These are phyloP conservation scores for Pandemis cinnamomeana DNA, from an alignment of 2,888 invertebrate species.

Conservation along the genomic window DNA sequence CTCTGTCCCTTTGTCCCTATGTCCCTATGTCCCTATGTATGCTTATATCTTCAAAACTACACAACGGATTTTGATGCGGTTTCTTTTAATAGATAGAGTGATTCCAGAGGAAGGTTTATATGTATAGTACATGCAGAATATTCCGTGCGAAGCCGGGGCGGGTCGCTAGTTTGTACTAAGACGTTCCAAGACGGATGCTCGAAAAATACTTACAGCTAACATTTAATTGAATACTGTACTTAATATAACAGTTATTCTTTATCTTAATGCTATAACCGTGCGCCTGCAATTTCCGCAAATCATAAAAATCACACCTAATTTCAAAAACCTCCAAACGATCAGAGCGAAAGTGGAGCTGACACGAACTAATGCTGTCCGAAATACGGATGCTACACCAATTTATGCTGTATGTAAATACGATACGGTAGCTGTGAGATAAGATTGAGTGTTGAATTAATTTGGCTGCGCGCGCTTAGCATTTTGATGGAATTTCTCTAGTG, in stretches of 20 bases:
- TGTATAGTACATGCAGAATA: no score
- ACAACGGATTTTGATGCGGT: no score
- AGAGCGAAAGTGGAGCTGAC: slow-evolving; percentile 30
- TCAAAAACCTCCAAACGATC: slow-evolving; percentile 19
- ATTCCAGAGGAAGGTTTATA: no score
- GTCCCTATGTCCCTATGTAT: no score
- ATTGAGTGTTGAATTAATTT: slow-evolving; percentile 23
- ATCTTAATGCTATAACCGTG: slow-evolving; percentile 31
- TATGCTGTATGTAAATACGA: slow-evolving; percentile 15
- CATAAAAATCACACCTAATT: slow-evolving; percentile 36
- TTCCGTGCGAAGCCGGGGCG: no score
- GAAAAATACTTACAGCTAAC: neutral
- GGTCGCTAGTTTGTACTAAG: no score
- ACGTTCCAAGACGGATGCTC: slow-evolving; percentile 13
- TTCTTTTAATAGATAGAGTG: no score
- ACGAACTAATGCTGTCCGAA: neutral
- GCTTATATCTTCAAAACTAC: no score
- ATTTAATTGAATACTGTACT: slow-evolving; percentile 17
- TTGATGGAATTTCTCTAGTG: slow-evolving; percentile 52
- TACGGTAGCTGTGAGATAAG: slow-evolving; percentile 25
- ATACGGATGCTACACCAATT: slow-evolving; percentile 17
- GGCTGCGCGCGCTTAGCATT: slow-evolving; percentile 50
- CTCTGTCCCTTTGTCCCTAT: no score
- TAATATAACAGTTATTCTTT: slow-evolving; percentile 11
- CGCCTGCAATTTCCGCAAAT: slow-evolving; percentile 32